Percentiles rank a stretch among this genome's conserved stretches.
Evolutionary conservation across 2,113 vertebrate genomes (phyloP).

Genomic region (Tylochromis polylepis): DNA sequence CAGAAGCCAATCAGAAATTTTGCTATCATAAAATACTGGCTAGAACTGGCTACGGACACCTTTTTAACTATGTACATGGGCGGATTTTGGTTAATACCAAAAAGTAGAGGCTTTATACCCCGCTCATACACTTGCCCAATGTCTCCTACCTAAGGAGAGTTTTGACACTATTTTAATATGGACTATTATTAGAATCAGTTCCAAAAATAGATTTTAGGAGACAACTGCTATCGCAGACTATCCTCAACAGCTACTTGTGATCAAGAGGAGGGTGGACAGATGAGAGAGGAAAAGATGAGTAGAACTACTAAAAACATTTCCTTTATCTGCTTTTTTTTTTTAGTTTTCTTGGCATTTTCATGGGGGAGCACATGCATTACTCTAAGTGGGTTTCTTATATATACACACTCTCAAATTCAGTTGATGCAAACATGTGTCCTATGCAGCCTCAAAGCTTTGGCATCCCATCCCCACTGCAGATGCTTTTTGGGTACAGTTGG

Average conservation of each 20-base stretch:
- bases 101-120: background rate
- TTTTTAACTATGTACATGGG: background rate
- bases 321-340: background rate
- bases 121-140: background rate
- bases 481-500: background rate
- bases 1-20: background rate
- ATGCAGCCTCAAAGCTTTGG: background rate
- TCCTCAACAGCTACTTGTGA: slow-evolving; percentile 56
- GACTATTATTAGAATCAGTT: slow-evolving; percentile 42
- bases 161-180: background rate
- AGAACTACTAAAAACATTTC: slow-evolving; percentile 1
- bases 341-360: background rate
- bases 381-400: background rate
- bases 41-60: rapidly evolving
- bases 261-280: slow-evolving; percentile 21
- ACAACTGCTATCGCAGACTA: background rate
- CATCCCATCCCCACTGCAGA: background rate
- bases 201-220: slow-evolving; percentile 40
- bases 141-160: background rate
- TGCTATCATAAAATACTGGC: background rate
- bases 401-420: background rate
- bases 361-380: background rate
- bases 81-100: background rate
- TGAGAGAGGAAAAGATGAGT: background rate
- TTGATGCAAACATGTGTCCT: background rate